Percentiles rank a stretch among this genome's conserved stretches.
Evolutionary conservation across 2,113 vertebrate species (phyloP).

Genomic region (Odobenus rosmarus): DNA sequence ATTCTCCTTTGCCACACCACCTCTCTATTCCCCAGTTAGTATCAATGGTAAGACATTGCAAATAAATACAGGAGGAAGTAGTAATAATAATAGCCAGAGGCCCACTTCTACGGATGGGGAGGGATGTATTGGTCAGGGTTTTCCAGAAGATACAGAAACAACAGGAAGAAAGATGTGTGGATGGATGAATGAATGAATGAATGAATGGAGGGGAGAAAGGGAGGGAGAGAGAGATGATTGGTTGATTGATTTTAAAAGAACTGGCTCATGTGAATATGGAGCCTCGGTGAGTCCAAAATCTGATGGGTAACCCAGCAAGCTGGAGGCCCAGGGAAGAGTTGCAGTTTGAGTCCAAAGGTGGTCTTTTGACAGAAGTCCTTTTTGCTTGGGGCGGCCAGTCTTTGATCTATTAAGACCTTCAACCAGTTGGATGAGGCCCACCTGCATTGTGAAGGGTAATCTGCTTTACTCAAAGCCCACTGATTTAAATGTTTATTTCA

Average conservation of each 20-base stretch:
- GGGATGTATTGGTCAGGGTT: not conserved
- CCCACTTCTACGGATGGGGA: not conserved
- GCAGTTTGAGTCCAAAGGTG: not conserved
- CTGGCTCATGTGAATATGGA: not conserved
- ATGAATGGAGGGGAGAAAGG: not conserved
- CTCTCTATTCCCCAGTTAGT: not conserved
- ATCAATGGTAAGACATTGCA: not conserved
- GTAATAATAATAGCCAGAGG: not conserved
- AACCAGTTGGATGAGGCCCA: not conserved
- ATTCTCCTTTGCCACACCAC: not conserved
- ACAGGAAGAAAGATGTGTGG: not conserved
- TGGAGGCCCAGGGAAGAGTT: not conserved
- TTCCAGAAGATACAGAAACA: not conserved
- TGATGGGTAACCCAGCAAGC: not conserved
- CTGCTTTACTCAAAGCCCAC: not conserved
- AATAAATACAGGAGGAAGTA: not conserved
- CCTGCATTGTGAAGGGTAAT: not conserved
- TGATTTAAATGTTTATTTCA: not conserved
- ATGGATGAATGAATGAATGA: not conserved
- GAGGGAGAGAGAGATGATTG: not conserved
- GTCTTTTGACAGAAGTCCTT: not conserved
- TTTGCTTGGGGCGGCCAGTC: not conserved
- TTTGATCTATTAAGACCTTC: not conserved
- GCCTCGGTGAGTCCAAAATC: not conserved
- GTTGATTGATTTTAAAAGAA: constrained; percentile 16